These are phyloP conservation scores for Phalanger gymnotis DNA, from an alignment of 2,797 vertebrate species.

Conservation along the genomic window DNA sequence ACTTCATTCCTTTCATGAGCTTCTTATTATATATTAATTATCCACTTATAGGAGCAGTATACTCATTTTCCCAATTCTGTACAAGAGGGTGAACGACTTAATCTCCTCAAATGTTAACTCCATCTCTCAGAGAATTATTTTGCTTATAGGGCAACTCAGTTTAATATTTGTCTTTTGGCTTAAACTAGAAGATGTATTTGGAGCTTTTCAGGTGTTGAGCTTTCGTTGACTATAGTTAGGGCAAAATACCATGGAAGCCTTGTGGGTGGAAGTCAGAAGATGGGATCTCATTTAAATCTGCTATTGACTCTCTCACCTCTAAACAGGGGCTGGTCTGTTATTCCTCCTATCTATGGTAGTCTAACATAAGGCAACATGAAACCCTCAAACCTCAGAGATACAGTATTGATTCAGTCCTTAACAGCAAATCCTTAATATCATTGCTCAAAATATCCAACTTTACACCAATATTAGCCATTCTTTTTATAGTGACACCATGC, in stretches of 20 bases:
- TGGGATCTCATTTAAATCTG: constrained; percentile 73
- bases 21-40: constrained; percentile 64
- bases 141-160: constrained; percentile 65
- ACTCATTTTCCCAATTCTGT: constrained; percentile 71
- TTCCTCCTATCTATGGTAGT: constrained; percentile 77
- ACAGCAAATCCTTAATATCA: constrained; percentile 85
- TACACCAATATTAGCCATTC: constrained; percentile 89
- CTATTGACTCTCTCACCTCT: constrained; percentile 70
- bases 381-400: constrained; percentile 82
- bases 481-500: constrained; percentile 90
- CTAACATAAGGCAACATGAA: constrained; percentile 79
- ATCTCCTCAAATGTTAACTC: not conserved
- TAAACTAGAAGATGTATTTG: constrained; percentile 36
- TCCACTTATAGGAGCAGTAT: constrained; percentile 47
- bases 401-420: constrained; percentile 85
- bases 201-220: constrained; percentile 66
- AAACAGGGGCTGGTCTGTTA: constrained; percentile 69
- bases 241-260: constrained; percentile 60
- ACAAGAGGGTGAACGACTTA: constrained; percentile 65
- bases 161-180: constrained; percentile 58
- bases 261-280: constrained; percentile 58
- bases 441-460: constrained; percentile 88
- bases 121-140: constrained; percentile 60
- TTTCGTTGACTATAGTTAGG: constrained; percentile 51
- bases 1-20: constrained; percentile 54